Percentiles rank a stretch among this genome's conserved stretches.
phyloP scores from a whole-genome alignment of 1,140 invertebrate species.

The Aphaenogaster ashmeadi region DNA sequence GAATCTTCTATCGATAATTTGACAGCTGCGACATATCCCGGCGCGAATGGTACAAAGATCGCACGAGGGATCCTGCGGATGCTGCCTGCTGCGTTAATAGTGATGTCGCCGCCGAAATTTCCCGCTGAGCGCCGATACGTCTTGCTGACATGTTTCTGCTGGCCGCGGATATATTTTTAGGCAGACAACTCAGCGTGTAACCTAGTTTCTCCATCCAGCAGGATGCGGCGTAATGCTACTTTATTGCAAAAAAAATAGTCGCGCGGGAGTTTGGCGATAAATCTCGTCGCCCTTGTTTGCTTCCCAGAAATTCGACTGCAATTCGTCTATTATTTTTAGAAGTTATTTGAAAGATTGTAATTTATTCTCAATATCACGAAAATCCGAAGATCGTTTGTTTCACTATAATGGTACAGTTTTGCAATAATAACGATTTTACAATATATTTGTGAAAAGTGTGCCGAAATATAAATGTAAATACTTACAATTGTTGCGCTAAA shows the following conservation, averaged over 20 bases:
- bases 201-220: constrained; percentile 70
- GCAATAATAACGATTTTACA: neutral
- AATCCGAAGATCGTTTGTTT: neutral
- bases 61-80: neutral
- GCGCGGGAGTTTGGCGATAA: constrained; percentile 11
- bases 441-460: neutral
- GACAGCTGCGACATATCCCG: neutral
- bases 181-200: constrained; percentile 66
- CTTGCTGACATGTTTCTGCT: constrained; percentile 64
- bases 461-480: neutral
- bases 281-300: neutral
- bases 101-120: constrained; percentile 38
- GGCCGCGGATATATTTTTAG: constrained; percentile 72
- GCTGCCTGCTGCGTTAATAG: constrained; percentile 20
- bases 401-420: neutral
- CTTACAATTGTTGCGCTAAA: neutral
- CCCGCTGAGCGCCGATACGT: constrained; percentile 48
- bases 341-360: constrained; percentile 11
- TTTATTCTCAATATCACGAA: neutral
- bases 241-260: constrained; percentile 40
- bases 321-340: constrained; percentile 36
- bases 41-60: neutral
- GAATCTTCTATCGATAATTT: neutral
- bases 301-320: constrained; percentile 16
- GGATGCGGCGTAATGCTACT: constrained; percentile 44